Evolutionary conservation across 37 sponge, comb jelly and placozoan genomes (phyloP).

Genomic region (Ianthella basta): DNA sequence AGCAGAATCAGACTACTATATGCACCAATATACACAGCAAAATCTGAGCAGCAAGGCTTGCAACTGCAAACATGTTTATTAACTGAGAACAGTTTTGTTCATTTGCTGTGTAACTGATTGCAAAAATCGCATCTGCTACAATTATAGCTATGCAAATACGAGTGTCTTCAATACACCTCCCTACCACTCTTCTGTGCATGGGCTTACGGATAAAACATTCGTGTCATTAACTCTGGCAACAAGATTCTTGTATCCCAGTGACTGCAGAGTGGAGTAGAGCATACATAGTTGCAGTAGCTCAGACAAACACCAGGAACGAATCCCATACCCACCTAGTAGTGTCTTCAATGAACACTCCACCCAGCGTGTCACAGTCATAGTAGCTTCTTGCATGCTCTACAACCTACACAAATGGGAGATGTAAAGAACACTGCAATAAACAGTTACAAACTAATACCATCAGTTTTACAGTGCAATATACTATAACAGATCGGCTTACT

Average conservation of each 20-base stretch:
- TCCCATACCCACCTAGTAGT: not conserved
- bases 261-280: not conserved
- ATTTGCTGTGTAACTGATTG: no score
- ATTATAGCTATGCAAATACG: no score
- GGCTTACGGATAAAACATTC: not conserved
- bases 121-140: no score
- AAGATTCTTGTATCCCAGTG: conserved; percentile 28
- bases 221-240: conserved; percentile 25
- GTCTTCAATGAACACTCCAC: conserved; percentile 6
- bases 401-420: not conserved
- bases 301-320: not conserved
- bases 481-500: not conserved
- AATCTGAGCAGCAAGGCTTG: no score
- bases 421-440: not conserved
- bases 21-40: no score
- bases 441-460: not conserved
- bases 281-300: not conserved
- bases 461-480: not conserved
- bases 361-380: not conserved
- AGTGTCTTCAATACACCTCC: no score
- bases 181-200: not conserved
- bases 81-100: no score
- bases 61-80: no score
- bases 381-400: not conserved
- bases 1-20: no score